Base-by-base conservation (phyloP, 2,888 invertebrate genomes). In the Biston stratarius region DNA sequence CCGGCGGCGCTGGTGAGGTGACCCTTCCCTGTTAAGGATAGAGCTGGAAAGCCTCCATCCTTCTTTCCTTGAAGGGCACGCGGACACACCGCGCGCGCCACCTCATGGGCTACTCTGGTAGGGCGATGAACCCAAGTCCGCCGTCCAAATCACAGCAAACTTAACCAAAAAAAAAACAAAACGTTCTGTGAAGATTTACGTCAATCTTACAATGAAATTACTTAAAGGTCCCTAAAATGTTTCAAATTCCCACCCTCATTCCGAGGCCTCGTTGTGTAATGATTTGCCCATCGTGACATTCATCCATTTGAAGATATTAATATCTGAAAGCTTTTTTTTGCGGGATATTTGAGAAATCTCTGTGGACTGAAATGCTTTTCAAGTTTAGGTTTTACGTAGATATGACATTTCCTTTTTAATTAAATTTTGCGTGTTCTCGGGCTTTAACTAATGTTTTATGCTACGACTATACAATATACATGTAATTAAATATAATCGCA, bases 261-360 rank as follows among this genome's bases (percentile, higher is more conserved):
- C 47, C 48, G 57, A 47, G 34, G 42, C 14, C 49, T 67, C 42
- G 49, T 49, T 10, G n/a, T 38, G 42, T 24, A 67, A 63, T 63
- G 59, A 67, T 67, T 59, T 49, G 57, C 47, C 57, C 67, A 49
- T 62, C 62, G 34, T 51, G 67, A 67, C 63, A 67, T 67, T 40
- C 63, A 51, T 63, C 63, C 59, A 56, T 67, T 55, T 59, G 12
- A 38, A 57, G 61, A 61, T 61, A 58, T 66, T 61, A 61, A 66
- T 61, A 66, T 61, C 48, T 61, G 48, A 66, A 61, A 61, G 66
- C 66, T 66, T 61, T 65, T 61, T 65, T 52, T 42, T 33, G 51
- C n/a, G 24, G 9, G 61, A 45, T 55, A 66, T 61, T 58, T 40
- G 52, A 56, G 45, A 67, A 58, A 53, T 47, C 62, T 58, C 58